Percentiles rank a stretch among this genome's conserved stretches.
Conservation (phyloP, 2,797 vertebrate species). For the Sebastes reedi region DNA sequence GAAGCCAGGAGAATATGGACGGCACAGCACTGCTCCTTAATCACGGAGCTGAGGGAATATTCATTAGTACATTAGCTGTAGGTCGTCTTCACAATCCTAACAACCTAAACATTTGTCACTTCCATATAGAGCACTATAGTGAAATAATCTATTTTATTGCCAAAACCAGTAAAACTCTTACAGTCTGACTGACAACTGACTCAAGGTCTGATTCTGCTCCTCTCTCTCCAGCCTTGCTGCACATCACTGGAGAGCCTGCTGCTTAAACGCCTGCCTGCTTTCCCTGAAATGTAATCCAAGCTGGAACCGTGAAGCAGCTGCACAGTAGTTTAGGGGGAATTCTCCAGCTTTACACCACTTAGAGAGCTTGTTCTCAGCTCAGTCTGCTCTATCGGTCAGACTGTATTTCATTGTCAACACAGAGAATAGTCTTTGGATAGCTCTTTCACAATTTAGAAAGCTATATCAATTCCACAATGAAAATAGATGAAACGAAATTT, state of each 20-base stretch:
- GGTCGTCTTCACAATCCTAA: background rate
- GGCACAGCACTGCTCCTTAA: background rate
- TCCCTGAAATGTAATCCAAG: background rate
- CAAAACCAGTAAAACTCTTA: background rate
- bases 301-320: background rate
- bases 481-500: rapidly evolving
- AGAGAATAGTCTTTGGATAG: background rate
- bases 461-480: background rate
- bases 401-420: background rate
- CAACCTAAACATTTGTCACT: background rate
- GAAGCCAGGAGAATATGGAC: background rate
- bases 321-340: background rate
- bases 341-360: background rate
- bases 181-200: background rate
- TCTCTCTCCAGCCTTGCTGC: background rate
- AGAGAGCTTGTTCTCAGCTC: background rate
- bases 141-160: background rate
- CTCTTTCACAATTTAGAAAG: background rate
- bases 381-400: background rate
- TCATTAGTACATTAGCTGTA: background rate
- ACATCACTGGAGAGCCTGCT: background rate
- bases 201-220: background rate
- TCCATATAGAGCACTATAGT: background rate
- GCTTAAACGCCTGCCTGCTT: background rate
- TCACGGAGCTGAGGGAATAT: background rate